Conservation (phyloP, 2,797 vertebrate genomes). For the Enteromius mattozi region DNA sequence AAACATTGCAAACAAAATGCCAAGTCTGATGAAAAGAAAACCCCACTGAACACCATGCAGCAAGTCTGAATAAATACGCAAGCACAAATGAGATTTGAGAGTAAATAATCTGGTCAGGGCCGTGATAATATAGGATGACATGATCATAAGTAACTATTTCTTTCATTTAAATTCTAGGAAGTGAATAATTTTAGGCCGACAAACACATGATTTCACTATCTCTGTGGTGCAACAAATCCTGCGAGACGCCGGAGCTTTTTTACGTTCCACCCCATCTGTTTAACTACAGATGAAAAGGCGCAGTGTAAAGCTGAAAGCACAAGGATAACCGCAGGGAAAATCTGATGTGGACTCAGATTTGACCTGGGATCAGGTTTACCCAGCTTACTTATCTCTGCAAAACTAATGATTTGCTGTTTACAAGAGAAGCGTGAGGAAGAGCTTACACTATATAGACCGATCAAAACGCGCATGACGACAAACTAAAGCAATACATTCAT, state of each 20-base stretch:
- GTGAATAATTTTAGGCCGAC: neutral
- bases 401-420: conserved; percentile 17
- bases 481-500: conserved; percentile 7
- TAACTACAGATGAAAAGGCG: conserved; percentile 20
- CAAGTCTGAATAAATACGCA: neutral
- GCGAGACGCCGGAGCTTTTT: neutral
- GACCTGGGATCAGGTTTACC: neutral
- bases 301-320: neutral
- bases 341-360: neutral
- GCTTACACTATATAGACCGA: neutral
- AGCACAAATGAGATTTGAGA: neutral
- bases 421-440: neutral
- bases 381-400: conserved; percentile 18
- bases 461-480: neutral
- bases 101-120: neutral
- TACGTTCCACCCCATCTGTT: conserved; percentile 19
- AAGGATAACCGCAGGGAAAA: conserved; percentile 4
- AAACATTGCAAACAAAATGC: neutral
- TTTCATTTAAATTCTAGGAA: neutral
- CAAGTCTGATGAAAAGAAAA: neutral
- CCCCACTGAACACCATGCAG: neutral
- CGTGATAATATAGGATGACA: neutral
- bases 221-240: conserved; percentile 25
- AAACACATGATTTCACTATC: neutral
- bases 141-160: neutral